phyloP scores from a whole-genome alignment of 2,888 invertebrate genomes.

The Plemyria rubiginata region DNA sequence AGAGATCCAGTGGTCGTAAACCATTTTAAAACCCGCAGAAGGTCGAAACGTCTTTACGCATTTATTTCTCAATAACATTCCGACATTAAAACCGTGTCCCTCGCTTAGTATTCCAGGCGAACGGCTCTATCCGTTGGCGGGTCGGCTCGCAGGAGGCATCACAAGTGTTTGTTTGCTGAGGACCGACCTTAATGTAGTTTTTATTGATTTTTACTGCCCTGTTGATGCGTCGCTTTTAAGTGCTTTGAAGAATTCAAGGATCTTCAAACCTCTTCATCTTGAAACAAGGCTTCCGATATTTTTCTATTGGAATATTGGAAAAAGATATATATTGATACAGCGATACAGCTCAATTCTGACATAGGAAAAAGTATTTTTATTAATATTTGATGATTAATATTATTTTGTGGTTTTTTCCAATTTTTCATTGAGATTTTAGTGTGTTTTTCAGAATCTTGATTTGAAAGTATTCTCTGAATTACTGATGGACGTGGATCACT shows the following conservation, averaged over 20 bases:
- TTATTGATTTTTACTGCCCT: constrained; percentile 30
- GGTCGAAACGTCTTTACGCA: constrained; percentile 1
- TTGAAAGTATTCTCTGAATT: too few relatives aligned
- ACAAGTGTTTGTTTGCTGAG: constrained; percentile 42
- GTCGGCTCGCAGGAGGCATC: constrained; percentile 53
- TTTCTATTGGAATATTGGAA: too few relatives aligned
- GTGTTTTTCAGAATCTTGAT: too few relatives aligned
- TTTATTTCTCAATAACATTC: constrained; percentile 24
- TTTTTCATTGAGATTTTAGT: too few relatives aligned
- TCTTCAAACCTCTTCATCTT: neutral
- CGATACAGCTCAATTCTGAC: too few relatives aligned
- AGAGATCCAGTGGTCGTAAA: constrained; percentile 34
- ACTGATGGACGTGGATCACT: too few relatives aligned
- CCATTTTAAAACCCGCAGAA: constrained; percentile 8
- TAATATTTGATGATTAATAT: too few relatives aligned
- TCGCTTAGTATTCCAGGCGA: constrained; percentile 59
- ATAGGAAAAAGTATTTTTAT: too few relatives aligned
- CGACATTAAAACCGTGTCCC: constrained; percentile 21
- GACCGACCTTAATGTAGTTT: constrained; percentile 48
- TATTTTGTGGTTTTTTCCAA: too few relatives aligned
- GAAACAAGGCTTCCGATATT: too few relatives aligned
- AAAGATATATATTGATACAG: too few relatives aligned
- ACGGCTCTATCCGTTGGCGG: constrained; percentile 56
- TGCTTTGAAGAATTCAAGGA: neutral
- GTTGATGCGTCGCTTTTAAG: constrained; percentile 7